Conservation (phyloP, 2,888 invertebrate genomes). For the Merodon equestris region DNA sequence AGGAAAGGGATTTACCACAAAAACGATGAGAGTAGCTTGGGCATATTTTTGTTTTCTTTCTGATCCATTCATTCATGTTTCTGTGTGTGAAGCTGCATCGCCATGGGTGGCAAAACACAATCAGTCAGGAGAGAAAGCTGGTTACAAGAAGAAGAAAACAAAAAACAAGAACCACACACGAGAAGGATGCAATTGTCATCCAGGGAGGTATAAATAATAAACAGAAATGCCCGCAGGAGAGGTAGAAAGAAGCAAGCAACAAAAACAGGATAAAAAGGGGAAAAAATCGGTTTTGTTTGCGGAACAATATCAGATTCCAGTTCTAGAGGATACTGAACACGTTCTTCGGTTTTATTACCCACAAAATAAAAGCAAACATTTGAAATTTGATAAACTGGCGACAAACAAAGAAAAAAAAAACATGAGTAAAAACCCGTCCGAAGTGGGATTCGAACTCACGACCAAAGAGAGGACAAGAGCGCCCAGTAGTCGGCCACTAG, state of each 20-base stretch:
- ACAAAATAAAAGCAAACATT: not conserved
- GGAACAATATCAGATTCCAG: conserved; percentile 58
- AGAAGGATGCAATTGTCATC: conserved; percentile 50
- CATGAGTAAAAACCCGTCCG: conserved; percentile 34
- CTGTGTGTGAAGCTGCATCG: conserved; percentile 1
- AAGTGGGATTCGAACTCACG: conserved; percentile 67
- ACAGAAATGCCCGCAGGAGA: conserved; percentile 54
- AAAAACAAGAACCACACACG: too few species aligned
- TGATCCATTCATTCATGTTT: conserved; percentile 1
- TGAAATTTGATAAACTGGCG: conserved; percentile 17
- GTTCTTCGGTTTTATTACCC: conserved; percentile 21
- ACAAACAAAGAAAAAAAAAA: conserved; percentile 24
- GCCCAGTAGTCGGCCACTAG: conserved; percentile 38
- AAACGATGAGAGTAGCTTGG: conserved; percentile 37
- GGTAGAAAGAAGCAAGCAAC: conserved; percentile 29
- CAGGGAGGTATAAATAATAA: conserved; percentile 49
- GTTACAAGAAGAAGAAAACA: conserved; percentile 16
- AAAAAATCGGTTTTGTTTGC: conserved; percentile 54
- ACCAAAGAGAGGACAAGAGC: conserved; percentile 67
- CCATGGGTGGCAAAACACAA: conserved; percentile 45
- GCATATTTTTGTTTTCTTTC: conserved; percentile 34
- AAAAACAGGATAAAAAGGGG: conserved; percentile 17
- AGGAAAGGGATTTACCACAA: conserved; percentile 9
- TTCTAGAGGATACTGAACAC: conserved; percentile 27
- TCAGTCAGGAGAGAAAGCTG: conserved; percentile 39